A percentile compares a stretch with the other conserved stretches of the same genome.
Evolutionary conservation across 2,888 invertebrate genomes (phyloP).

Genomic region (Lasius platythorax): DNA sequence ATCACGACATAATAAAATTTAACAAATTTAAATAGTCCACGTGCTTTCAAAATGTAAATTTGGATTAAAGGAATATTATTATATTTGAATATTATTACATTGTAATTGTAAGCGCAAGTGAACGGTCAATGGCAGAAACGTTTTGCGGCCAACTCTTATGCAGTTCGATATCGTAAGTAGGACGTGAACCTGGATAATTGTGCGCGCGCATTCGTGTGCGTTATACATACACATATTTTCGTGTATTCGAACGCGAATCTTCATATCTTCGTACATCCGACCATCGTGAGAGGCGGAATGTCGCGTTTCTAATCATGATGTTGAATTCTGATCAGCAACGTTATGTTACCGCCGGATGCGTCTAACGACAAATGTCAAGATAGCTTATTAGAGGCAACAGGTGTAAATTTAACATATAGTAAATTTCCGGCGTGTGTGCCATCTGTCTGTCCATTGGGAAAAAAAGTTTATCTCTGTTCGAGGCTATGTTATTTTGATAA

Average conservation of each 20-base stretch:
- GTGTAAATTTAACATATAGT: slow-evolving; percentile 55
- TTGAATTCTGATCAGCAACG: slow-evolving; percentile 4
- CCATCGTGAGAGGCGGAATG: too few species aligned
- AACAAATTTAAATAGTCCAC: not conserved
- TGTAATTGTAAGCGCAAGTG: slow-evolving; percentile 51
- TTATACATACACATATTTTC: not conserved
- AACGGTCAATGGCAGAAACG: slow-evolving; percentile 69
- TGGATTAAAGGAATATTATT: not conserved
- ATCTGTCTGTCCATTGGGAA: not conserved
- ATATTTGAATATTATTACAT: not conserved
- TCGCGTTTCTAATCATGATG: slow-evolving; percentile 41
- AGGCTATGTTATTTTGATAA: not conserved
- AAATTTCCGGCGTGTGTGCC: slow-evolving; percentile 12
- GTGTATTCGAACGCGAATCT: slow-evolving; percentile 12
- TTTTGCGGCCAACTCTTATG: slow-evolving; percentile 65
- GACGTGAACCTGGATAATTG: slow-evolving; percentile 78
- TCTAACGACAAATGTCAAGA: not conserved
- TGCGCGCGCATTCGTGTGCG: slow-evolving; percentile 59
- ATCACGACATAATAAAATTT: not conserved
- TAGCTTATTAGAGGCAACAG: slow-evolving; percentile 67
- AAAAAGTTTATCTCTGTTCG: slow-evolving; percentile 7
- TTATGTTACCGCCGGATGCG: not conserved
- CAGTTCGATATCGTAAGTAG: slow-evolving; percentile 83
- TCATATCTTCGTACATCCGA: not conserved
- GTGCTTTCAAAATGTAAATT: not conserved